Evolutionary conservation across 2,113 vertebrate species (phyloP).

Genomic region (Neotoma lepida): DNA sequence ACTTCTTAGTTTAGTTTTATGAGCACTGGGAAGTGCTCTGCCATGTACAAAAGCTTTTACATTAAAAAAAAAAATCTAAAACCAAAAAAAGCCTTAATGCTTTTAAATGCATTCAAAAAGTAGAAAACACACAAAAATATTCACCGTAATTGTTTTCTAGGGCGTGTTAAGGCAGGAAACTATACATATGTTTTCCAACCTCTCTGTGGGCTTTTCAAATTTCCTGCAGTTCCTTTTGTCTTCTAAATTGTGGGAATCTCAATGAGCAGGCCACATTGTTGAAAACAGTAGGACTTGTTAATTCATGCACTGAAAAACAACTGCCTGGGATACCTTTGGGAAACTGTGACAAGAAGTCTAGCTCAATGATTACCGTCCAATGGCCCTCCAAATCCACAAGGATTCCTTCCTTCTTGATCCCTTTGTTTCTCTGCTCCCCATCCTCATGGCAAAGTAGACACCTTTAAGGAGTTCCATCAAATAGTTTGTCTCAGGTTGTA

Average conservation of each 20-base stretch:
- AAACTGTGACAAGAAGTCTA: neutral
- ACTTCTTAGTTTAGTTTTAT: slow-evolving; percentile 29
- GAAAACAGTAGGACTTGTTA: neutral
- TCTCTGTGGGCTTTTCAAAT: slow-evolving; percentile 22
- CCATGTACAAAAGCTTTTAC: slow-evolving; percentile 7
- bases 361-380: neutral
- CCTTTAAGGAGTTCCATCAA: neutral
- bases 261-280: neutral
- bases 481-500: slow-evolving; percentile 13
- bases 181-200: neutral
- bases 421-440: neutral
- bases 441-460: slow-evolving; percentile 8
- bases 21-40: neutral
- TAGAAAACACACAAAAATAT: slow-evolving; percentile 21
- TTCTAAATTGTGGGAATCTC: slow-evolving; percentile 43
- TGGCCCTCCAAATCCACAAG: neutral
- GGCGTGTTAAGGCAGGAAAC: neutral
- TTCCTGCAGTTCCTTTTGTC: slow-evolving; percentile 50
- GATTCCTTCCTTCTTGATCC: slow-evolving; percentile 49
- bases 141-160: slow-evolving; percentile 41
- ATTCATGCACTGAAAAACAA: slow-evolving; percentile 49
- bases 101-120: slow-evolving; percentile 45
- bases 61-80: neutral
- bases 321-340: neutral
- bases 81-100: neutral